Evolutionary conservation across 2,888 invertebrate species (phyloP).

Genomic region (Parelbella ahira): DNA sequence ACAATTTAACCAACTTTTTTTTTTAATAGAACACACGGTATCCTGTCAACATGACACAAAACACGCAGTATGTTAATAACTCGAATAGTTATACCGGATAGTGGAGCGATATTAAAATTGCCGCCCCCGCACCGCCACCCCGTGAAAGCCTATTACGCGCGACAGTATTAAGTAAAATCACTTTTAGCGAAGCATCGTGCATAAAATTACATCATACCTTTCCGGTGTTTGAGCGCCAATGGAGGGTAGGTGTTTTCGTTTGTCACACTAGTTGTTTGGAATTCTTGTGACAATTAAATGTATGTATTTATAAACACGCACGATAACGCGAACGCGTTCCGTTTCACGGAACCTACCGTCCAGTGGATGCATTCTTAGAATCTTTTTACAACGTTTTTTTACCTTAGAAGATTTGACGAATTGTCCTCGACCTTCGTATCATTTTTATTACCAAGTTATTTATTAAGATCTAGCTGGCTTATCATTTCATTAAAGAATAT

Average conservation of each 20-base stretch:
- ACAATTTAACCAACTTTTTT: background rate
- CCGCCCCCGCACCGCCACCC: background rate
- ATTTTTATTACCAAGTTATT: too few species aligned
- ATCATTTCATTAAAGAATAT: too few species aligned
- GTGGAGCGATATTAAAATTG: conserved; percentile 2
- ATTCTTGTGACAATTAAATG: conserved; percentile 70
- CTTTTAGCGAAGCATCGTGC: conserved; percentile 3
- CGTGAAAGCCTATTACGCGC: conserved; percentile 13
- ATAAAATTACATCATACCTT: conserved; percentile 18
- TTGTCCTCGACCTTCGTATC: too few species aligned
- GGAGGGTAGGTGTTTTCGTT: conserved; percentile 19
- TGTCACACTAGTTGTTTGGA: conserved; percentile 58
- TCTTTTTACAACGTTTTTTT: too few species aligned
- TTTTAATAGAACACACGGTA: too few species aligned
- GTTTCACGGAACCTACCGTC: conserved; percentile 58
- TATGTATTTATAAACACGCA: conserved; percentile 68
- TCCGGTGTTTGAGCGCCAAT: conserved; percentile 19
- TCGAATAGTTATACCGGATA: background rate
- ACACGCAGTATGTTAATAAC: background rate
- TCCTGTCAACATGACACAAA: too few species aligned
- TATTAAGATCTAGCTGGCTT: too few species aligned
- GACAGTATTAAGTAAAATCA: conserved; percentile 13
- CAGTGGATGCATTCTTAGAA: too few species aligned
- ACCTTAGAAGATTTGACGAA: too few species aligned
- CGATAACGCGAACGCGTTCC: conserved; percentile 40